A percentile compares a stretch with the other conserved stretches of the same genome.
Conservation (phyloP, 2,888 invertebrate species). For the Tortrix viridana region DNA sequence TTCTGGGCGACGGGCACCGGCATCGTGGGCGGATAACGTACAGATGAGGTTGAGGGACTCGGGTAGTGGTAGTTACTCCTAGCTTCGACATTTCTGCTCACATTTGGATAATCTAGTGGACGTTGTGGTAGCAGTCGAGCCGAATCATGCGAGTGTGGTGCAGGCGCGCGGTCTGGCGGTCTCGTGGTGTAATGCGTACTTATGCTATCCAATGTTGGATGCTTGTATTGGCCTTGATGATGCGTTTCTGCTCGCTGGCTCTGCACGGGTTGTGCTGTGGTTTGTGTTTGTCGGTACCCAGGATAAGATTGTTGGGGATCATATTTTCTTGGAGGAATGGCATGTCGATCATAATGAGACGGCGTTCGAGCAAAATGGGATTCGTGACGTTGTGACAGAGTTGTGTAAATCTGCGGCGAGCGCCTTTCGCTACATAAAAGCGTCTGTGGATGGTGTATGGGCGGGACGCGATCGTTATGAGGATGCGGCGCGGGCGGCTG, state of each 20-base stretch:
- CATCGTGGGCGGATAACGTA: slow-evolving; percentile 60
- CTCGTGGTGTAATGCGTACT: slow-evolving; percentile 64
- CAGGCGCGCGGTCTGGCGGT: slow-evolving; percentile 64
- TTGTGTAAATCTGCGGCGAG: slow-evolving; percentile 60
- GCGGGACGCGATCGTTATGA: slow-evolving; percentile 77
- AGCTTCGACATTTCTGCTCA: slow-evolving; percentile 59
- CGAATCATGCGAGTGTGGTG: slow-evolving; percentile 60
- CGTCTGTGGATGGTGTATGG: slow-evolving; percentile 74
- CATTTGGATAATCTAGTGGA: slow-evolving; percentile 58
- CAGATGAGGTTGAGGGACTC: slow-evolving; percentile 69
- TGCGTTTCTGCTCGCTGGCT: slow-evolving; percentile 69
- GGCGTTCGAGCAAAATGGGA: slow-evolving; percentile 61
- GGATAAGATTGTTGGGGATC: slow-evolving; percentile 77
- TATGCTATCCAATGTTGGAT: slow-evolving; percentile 59
- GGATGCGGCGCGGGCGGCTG: slow-evolving; percentile 65
- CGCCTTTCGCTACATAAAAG: slow-evolving; percentile 59
- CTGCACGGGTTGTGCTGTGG: slow-evolving; percentile 61
- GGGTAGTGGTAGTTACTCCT: slow-evolving; percentile 67
- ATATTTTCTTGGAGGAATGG: slow-evolving; percentile 69
- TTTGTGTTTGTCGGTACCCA: slow-evolving; percentile 67
- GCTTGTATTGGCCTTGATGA: slow-evolving; percentile 68
- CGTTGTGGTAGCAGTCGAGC: slow-evolving; percentile 59
- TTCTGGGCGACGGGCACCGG: slow-evolving; percentile 63
- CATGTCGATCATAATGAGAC: slow-evolving; percentile 70
- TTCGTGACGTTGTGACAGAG: slow-evolving; percentile 66